Percentiles rank a stretch among this genome's conserved stretches.
phyloP scores from a whole-genome alignment of 2,888 invertebrate genomes.

The Copidosoma aretas region DNA sequence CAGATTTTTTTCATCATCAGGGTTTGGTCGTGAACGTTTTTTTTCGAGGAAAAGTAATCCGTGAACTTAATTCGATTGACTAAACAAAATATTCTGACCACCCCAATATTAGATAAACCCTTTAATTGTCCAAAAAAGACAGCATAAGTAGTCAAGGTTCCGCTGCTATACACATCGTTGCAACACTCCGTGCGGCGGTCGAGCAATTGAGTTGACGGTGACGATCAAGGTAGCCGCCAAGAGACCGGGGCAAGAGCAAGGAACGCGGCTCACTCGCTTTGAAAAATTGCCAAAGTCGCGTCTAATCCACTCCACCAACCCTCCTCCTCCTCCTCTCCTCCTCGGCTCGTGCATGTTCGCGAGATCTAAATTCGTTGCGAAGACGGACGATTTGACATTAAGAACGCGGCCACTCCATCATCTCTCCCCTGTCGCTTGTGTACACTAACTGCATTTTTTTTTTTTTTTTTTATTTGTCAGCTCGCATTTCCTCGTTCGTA shows the following conservation, averaged over 20 bases:
- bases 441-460: no score
- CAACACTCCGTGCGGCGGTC: conserved; percentile 11
- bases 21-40: no score
- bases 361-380: conserved; percentile 56
- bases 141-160: conserved; percentile 16
- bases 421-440: no score
- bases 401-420: not conserved
- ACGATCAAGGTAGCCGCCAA: conserved; percentile 40
- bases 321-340: conserved; percentile 34
- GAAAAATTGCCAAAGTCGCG: conserved; percentile 53
- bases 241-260: conserved; percentile 17
- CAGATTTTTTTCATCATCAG: no score
- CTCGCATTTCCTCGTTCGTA: no score
- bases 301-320: conserved; percentile 16
- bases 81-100: no score
- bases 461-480: no score
- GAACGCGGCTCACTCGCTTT: conserved; percentile 37
- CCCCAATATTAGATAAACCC: no score
- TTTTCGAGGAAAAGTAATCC: no score
- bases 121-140: not conserved
- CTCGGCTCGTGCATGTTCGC: conserved; percentile 41
- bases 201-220: conserved; percentile 7
- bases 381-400: conserved; percentile 56
- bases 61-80: no score
- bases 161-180: not conserved